These are phyloP conservation scores for Pinna nobilis DNA, from an alignment of 1,140 invertebrate species.

Conservation along the genomic window DNA sequence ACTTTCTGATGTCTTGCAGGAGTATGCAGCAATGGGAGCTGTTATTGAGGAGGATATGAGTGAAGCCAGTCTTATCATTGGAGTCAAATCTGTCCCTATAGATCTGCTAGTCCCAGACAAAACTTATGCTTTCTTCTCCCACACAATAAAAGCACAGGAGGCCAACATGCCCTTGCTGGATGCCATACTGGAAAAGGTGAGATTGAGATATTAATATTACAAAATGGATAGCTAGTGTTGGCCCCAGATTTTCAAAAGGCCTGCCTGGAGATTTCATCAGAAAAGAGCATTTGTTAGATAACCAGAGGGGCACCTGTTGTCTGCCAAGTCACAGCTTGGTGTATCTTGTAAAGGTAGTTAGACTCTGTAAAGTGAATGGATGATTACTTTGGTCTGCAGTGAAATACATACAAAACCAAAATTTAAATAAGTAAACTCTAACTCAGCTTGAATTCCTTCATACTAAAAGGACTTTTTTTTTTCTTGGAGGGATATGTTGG, in stretches of 20 bases:
- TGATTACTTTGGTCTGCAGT: background rate
- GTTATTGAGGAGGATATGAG: conserved; percentile 96
- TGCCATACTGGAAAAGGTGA: conserved; percentile 85
- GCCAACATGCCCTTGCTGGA: conserved; percentile 98
- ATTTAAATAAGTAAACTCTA: too few relatives aligned
- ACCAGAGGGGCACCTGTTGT: too few relatives aligned
- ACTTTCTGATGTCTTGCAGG: conserved; percentile 75
- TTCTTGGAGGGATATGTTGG: too few relatives aligned
- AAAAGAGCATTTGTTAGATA: too few relatives aligned
- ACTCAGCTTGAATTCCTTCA: too few relatives aligned
- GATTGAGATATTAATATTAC: background rate
- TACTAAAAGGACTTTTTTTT: too few relatives aligned
- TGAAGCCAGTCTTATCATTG: conserved; percentile 96
- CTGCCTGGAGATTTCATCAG: too few relatives aligned
- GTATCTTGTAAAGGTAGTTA: too few relatives aligned
- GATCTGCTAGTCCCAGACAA: conserved; percentile 95
- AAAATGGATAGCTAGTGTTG: background rate
- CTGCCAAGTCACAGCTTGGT: too few relatives aligned
- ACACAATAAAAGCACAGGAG: conserved; percentile 99
- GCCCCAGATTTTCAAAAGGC: too few relatives aligned
- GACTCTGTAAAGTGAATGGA: background rate
- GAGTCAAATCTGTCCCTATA: conserved; percentile 97
- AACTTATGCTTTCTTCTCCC: conserved; percentile 99
- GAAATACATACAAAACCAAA: too few relatives aligned
- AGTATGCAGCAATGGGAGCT: conserved; percentile 92